Percentiles rank a stretch among this genome's conserved stretches.
phyloP scores from a whole-genome alignment of 2,797 vertebrate genomes.

The Heteromormyrus szaboi region DNA sequence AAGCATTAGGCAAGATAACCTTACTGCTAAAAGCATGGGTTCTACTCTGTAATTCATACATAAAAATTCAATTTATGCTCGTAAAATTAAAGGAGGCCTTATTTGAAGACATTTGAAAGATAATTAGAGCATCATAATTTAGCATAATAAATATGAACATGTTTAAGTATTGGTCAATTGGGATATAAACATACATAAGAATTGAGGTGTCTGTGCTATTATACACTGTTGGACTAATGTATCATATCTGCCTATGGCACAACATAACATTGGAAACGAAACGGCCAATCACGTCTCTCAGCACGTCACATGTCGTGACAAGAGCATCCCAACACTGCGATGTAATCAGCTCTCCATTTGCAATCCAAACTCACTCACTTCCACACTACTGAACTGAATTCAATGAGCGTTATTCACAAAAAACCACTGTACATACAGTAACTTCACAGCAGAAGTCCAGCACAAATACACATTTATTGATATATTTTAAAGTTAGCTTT shows the following conservation, averaged over 20 bases:
- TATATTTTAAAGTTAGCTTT: neutral
- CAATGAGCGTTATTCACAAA: neutral
- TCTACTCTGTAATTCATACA: neutral
- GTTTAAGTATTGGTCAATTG: neutral
- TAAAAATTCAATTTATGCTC: neutral
- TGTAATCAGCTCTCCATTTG: neutral
- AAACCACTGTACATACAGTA: neutral
- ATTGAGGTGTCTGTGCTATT: neutral
- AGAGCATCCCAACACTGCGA: neutral
- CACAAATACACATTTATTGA: neutral
- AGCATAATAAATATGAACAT: neutral
- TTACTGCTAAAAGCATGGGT: neutral
- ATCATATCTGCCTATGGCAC: neutral
- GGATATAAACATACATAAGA: neutral
- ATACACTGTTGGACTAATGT: neutral
- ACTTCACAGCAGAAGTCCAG: neutral
- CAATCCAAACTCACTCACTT: neutral
- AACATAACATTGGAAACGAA: neutral
- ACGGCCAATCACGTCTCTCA: neutral
- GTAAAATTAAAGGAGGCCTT: neutral
- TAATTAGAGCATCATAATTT: neutral
- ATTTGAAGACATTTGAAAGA: neutral
- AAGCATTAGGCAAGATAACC: neutral
- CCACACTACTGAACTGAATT: neutral
- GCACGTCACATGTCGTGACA: neutral